Percentiles rank a stretch among this genome's conserved stretches.
Conservation (phyloP, 2,113 vertebrate genomes). For the Rhizomys pruinosus region DNA sequence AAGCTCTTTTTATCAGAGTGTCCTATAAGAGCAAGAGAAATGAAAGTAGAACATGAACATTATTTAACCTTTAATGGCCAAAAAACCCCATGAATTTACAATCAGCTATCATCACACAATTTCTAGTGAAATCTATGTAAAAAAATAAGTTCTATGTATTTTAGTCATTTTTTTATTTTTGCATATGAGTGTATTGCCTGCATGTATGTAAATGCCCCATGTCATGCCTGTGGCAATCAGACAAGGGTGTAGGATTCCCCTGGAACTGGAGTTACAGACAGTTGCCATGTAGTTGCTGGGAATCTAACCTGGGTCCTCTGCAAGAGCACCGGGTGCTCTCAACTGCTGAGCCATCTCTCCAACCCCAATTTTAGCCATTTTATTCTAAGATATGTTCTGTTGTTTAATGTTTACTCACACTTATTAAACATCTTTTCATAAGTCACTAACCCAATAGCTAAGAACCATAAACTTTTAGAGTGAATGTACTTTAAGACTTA, state of each 20-base stretch:
- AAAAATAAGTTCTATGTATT: not conserved
- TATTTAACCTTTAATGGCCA: slow-evolving; percentile 22
- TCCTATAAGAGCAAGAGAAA: not conserved
- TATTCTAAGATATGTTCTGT: slow-evolving; percentile 26
- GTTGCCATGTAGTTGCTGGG: too few species aligned
- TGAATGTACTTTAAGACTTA: slow-evolving; percentile 10
- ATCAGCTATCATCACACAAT: not conserved
- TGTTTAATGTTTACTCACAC: not conserved
- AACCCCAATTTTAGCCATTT: too few species aligned
- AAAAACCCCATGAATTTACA: not conserved
- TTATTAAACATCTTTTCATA: not conserved
- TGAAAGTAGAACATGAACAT: not conserved
- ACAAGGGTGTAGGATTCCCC: too few species aligned
- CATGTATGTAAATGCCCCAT: too few species aligned
- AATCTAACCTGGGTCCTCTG: too few species aligned
- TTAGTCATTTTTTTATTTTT: too few species aligned
- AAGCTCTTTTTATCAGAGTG: not conserved
- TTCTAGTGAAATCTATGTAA: slow-evolving; percentile 17
- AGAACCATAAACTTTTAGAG: not conserved
- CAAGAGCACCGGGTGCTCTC: too few species aligned
- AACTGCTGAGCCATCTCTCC: too few species aligned
- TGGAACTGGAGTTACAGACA: too few species aligned
- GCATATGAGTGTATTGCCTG: too few species aligned
- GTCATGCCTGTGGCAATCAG: too few species aligned
- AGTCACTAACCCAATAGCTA: not conserved